Conservation (phyloP, 2,888 invertebrate genomes). For the Actias luna region DNA sequence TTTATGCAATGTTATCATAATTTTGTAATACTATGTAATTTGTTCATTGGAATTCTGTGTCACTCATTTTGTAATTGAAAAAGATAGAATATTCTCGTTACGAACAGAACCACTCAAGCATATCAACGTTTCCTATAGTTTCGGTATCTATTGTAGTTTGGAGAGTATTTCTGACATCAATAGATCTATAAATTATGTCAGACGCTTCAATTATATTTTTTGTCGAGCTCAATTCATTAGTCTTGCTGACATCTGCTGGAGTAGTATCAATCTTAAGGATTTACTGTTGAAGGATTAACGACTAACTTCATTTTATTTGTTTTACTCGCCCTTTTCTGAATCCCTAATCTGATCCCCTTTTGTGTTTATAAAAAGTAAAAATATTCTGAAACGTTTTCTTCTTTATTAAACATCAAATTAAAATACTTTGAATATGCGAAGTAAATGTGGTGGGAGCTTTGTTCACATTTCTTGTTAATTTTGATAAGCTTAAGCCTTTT, state of each 20-base stretch:
- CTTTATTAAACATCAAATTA: no score
- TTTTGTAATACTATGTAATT: slow-evolving; percentile 39
- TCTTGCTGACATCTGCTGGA: not conserved
- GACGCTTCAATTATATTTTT: not conserved
- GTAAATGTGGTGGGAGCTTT: no score
- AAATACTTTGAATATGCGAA: no score
- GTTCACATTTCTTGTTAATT: no score
- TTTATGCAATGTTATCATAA: slow-evolving; percentile 34
- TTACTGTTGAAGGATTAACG: not conserved
- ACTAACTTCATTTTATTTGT: not conserved
- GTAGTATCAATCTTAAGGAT: not conserved
- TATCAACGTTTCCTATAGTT: not conserved
- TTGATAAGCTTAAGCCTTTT: no score
- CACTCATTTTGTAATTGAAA: slow-evolving; percentile 32
- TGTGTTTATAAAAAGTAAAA: not conserved
- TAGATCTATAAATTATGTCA: not conserved
- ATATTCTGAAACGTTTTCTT: not conserved
- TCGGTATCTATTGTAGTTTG: not conserved
- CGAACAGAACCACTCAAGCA: slow-evolving; percentile 11
- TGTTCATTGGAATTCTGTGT: slow-evolving; percentile 31
- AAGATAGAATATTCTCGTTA: slow-evolving; percentile 18
- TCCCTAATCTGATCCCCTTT: not conserved
- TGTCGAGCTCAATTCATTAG: not conserved
- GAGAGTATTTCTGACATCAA: not conserved
- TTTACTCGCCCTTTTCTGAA: not conserved